Base-by-base conservation (phyloP, 1,140 invertebrate species). In the Drepana arcuata region DNA sequence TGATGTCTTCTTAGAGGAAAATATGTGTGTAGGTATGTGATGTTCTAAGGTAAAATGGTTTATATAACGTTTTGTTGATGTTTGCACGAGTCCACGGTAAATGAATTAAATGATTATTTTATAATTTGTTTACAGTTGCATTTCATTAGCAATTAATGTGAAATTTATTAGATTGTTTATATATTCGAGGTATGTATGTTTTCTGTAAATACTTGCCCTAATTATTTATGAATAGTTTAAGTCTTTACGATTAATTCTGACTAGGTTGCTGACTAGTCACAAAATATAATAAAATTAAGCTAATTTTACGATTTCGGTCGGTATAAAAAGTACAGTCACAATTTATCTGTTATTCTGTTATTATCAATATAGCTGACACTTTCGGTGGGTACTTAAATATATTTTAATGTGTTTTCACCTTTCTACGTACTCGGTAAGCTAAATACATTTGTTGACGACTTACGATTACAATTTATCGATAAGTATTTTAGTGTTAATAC, bases 1-100 rank as follows among this genome's bases (percentile, higher is more conserved):
- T 82, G 77, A 82, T 82, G 74, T 79, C 70, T 81, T 77, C 69
- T 54, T 77, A 75, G 72, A 79, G 71, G 68, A 81, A 69, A 60
- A 59, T 58, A 53, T 65, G 60, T 63, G 57, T 64, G 59, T 67
- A n/a, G n/a, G n/a, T n/a, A 66, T 67, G 69, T 71, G 58, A 68
- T 70, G 57, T 61, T 71, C 34, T 47, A 56, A 61, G 57, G 48
- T 52, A 48, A 48, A 30, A 43, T 53, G 53, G 37, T 51, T 57
- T 57, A 41, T n/a, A n/a, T n/a, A n/a, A n/a, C 56, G 50, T 69
- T 63, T 67, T 77, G 66, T 78, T 78, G 52, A 63, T 65, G 61
- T 69, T 72, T 63, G 58, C 53, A 63, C 56, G 64, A 60, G 41
- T 48, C 45, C 48, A 44, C 43, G 27, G 42, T 24, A 39, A 38